Evolutionary conservation across 2,797 vertebrate genomes (phyloP).

Genomic region (Schizothorax lantsangensis): DNA sequence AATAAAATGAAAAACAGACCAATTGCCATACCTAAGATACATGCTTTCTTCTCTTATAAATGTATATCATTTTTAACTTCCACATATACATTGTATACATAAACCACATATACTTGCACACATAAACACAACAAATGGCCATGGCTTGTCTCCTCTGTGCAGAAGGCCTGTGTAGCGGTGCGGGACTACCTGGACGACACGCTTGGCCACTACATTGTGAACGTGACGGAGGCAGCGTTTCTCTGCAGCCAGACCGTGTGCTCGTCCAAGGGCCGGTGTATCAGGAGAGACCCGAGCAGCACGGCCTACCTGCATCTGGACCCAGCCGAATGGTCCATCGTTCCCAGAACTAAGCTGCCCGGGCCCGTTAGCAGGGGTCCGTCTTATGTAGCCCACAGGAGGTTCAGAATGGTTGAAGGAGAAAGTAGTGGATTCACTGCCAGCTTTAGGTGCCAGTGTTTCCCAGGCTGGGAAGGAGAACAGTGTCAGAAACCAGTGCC

Average conservation of each 20-base stretch:
- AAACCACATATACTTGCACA: not conserved
- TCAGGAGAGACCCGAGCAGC: conserved; percentile 68
- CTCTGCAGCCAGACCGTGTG: conserved; percentile 87
- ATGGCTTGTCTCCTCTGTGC: conserved; percentile 4
- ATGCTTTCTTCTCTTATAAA: not conserved
- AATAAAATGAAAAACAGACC: not conserved
- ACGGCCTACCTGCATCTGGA: conserved; percentile 83
- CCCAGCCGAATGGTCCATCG: conserved; percentile 79
- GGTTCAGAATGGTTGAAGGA: conserved; percentile 51
- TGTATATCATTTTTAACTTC: not conserved
- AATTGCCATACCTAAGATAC: not conserved
- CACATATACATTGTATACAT: not conserved
- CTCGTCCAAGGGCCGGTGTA: conserved; percentile 84
- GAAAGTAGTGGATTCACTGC: conserved; percentile 63
- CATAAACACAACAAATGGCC: not conserved
- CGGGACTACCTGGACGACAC: conserved; percentile 83
- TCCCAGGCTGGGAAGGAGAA: conserved; percentile 80
- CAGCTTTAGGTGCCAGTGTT: conserved; percentile 87
- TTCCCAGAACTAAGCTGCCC: conserved; percentile 33
- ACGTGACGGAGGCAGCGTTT: conserved; percentile 82
- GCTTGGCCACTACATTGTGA: conserved; percentile 88
- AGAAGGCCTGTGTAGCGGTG: conserved; percentile 84
- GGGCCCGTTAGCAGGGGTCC: conserved; percentile 50
- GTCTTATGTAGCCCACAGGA: conserved; percentile 69
- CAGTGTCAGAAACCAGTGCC: conserved; percentile 67